Percentiles rank a stretch among this genome's conserved stretches.
These are phyloP conservation scores for Puma concolor DNA, from an alignment of 2,113 vertebrate genomes.

Conservation along the genomic window DNA sequence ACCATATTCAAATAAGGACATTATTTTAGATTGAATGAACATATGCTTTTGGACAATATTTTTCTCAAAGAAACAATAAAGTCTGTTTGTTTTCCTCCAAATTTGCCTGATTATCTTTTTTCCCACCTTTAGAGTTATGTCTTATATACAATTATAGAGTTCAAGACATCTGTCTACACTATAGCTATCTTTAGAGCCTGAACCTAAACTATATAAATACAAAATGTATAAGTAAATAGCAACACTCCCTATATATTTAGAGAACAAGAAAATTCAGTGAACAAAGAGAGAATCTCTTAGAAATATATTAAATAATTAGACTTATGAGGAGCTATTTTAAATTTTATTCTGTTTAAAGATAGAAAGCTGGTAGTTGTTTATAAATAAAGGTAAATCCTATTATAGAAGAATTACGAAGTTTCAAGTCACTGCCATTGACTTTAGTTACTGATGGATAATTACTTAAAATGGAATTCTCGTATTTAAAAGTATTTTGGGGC, in stretches of 20 bases:
- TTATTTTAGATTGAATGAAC: conserved; percentile 15
- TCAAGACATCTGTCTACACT: neutral
- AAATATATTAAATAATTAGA: neutral
- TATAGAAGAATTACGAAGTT: neutral
- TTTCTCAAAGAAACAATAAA: neutral
- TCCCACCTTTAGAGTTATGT: neutral
- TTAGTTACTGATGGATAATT: neutral
- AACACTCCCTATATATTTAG: neutral
- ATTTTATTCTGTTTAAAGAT: neutral
- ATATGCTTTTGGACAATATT: neutral
- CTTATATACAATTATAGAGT: neutral
- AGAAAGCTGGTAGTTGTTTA: neutral
- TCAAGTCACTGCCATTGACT: neutral
- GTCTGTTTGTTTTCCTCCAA: neutral
- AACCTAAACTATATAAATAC: neutral
- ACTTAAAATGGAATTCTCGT: neutral
- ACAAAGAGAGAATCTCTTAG: neutral
- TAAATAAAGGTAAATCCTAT: neutral
- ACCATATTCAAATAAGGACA: neutral
- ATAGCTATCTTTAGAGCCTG: neutral
- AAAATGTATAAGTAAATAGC: neutral
- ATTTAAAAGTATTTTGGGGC: neutral
- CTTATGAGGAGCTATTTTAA: neutral
- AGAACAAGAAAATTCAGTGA: neutral
- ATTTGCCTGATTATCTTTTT: neutral